Evolutionary conservation across 2,113 vertebrate genomes (phyloP).

Genomic region (Butorides virescens): DNA sequence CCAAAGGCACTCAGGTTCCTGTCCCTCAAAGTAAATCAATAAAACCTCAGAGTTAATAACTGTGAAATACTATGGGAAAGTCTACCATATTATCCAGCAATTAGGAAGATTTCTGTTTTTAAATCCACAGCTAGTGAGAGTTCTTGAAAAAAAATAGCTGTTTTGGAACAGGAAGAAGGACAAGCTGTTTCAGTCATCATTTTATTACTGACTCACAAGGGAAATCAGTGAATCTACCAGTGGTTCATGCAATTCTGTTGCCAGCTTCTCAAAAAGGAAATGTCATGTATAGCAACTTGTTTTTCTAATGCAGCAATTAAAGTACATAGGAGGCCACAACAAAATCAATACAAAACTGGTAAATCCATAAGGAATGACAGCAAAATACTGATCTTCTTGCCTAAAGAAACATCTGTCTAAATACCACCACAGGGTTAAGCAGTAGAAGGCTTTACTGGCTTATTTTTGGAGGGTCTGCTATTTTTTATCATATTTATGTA

Average conservation of each 20-base stretch:
- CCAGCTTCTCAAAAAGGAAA: constrained; percentile 69
- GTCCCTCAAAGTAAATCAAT: not conserved
- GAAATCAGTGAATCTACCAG: constrained; percentile 66
- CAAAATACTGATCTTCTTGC: constrained; percentile 65
- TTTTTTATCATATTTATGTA: not conserved
- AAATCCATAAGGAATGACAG: constrained; percentile 72
- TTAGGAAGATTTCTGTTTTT: constrained; percentile 31
- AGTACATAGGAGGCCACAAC: constrained; percentile 65
- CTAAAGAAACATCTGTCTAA: constrained; percentile 12
- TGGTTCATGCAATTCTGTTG: constrained; percentile 61
- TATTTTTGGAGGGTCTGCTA: not conserved
- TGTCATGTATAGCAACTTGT: constrained; percentile 71
- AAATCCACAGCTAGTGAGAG: not conserved
- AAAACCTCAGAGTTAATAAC: not conserved
- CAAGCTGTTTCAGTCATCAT: constrained; percentile 33
- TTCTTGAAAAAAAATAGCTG: not conserved
- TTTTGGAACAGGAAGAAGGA: constrained; percentile 52
- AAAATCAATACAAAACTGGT: constrained; percentile 73
- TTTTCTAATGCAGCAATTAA: constrained; percentile 74
- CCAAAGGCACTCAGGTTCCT: not conserved
- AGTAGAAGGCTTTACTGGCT: not conserved
- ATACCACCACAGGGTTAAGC: not conserved
- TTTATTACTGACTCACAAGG: constrained; percentile 41
- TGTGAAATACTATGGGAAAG: not conserved
- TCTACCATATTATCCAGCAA: constrained; percentile 13